These are phyloP conservation scores for Rhinichthys osculus DNA, from an alignment of 2,797 vertebrate genomes.

Conservation along the genomic window DNA sequence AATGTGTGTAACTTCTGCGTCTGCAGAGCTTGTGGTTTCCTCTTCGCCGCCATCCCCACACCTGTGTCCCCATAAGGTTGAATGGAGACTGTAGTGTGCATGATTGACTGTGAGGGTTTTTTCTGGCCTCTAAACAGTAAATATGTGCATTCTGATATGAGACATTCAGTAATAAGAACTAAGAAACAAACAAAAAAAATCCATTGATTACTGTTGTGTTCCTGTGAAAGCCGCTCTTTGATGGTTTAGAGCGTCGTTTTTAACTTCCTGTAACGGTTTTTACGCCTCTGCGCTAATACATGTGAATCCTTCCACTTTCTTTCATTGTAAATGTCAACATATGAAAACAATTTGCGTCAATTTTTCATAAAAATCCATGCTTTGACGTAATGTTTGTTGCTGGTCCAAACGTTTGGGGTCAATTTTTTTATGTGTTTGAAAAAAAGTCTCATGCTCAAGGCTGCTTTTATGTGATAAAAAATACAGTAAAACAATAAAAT, in stretches of 20 bases:
- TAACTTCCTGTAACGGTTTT: constrained; percentile 53
- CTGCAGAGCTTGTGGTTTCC: constrained; percentile 36
- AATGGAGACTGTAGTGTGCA: neutral
- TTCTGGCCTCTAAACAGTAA: neutral
- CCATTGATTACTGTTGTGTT: constrained; percentile 37
- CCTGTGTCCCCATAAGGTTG: constrained; percentile 18
- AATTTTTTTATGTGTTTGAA: neutral
- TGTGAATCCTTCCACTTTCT: constrained; percentile 36
- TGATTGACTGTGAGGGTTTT: neutral
- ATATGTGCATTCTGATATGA: constrained; percentile 7
- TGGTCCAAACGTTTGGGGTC: too few relatives aligned
- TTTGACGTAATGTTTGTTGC: neutral
- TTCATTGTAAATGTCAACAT: constrained; percentile 18
- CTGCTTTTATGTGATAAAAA: neutral
- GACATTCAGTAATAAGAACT: neutral
- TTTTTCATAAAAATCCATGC: neutral
- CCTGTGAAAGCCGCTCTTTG: constrained; percentile 50
- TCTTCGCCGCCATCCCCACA: neutral
- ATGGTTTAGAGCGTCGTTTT: constrained; percentile 37
- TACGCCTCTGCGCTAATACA: constrained; percentile 38
- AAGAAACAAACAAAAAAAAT: neutral
- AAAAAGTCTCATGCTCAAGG: neutral
- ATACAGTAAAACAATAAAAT: neutral
- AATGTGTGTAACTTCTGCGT: neutral
- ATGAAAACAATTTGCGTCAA: neutral